These are phyloP conservation scores for Holacanthus passer DNA, from an alignment of 2,113 vertebrate species.

Conservation along the genomic window DNA sequence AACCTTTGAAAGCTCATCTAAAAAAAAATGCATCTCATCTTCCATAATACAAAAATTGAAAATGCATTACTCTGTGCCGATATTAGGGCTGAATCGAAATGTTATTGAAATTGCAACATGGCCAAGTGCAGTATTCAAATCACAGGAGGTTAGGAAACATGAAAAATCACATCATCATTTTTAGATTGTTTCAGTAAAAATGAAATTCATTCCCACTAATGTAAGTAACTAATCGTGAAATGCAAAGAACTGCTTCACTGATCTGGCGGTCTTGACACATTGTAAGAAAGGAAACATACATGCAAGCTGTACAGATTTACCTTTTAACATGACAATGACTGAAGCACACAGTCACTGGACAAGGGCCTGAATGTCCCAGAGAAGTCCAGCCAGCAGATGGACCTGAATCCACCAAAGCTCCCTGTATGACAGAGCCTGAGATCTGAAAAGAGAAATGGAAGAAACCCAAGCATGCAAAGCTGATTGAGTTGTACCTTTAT, in stretches of 20 bases:
- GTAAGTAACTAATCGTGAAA: too few relatives aligned
- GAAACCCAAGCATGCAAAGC: constrained; percentile 2
- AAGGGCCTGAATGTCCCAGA: too few relatives aligned
- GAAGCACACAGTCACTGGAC: constrained; percentile 4
- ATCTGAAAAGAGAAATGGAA: not conserved
- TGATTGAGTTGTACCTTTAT: not conserved
- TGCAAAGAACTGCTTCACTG: too few relatives aligned
- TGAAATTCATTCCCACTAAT: too few relatives aligned
- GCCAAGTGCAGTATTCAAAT: too few relatives aligned
- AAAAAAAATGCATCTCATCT: constrained; percentile 16
- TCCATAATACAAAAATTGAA: constrained; percentile 41
- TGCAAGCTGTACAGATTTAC: not conserved
- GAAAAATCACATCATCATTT: too few relatives aligned
- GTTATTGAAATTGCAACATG: too few relatives aligned
- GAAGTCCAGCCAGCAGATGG: not conserved
- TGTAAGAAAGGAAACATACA: not conserved
- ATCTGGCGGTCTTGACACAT: too few relatives aligned
- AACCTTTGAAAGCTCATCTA: constrained; percentile 34
- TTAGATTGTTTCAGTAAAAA: too few relatives aligned
- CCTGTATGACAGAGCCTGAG: not conserved
- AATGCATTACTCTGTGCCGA: not conserved
- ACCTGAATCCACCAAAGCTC: not conserved
- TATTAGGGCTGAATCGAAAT: too few relatives aligned
- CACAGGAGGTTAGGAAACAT: too few relatives aligned
- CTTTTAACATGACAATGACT: not conserved